Percentiles rank a stretch among this genome's conserved stretches.
Evolutionary conservation across 2,113 vertebrate genomes (phyloP).

Genomic region (Telmatochromis brachygnathus): DNA sequence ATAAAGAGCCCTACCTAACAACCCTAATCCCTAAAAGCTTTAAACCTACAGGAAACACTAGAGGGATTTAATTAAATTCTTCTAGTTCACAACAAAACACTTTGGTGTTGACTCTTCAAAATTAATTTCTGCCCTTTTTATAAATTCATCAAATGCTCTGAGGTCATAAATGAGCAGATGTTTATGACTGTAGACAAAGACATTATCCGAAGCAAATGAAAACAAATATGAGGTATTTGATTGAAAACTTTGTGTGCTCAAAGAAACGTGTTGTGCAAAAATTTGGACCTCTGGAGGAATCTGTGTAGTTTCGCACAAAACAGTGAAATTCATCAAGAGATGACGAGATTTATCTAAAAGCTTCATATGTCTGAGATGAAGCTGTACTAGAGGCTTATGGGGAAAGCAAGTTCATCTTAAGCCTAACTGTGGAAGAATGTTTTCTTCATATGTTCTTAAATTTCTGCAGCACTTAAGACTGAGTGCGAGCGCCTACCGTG

Average conservation of each 20-base stretch:
- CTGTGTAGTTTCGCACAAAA: neutral
- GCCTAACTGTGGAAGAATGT: neutral
- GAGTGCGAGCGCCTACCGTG: neutral
- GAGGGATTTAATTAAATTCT: neutral
- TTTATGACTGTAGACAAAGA: neutral
- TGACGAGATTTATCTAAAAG: neutral
- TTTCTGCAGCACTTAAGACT: neutral
- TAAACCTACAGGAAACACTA: accelerated
- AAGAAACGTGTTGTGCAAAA: neutral
- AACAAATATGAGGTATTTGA: neutral
- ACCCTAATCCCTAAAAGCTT: neutral
- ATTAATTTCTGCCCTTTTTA: neutral
- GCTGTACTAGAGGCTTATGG: neutral
- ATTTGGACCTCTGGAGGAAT: neutral
- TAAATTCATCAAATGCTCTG: neutral
- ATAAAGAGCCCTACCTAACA: neutral
- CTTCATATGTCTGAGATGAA: neutral
- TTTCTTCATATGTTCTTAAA: neutral
- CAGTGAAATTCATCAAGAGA: neutral
- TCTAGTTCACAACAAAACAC: neutral
- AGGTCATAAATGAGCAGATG: neutral
- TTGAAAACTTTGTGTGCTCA: neutral
- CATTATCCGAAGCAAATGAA: neutral
- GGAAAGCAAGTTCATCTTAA: neutral
- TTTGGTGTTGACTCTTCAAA: neutral